These are phyloP conservation scores for Eidolon helvum DNA, from an alignment of 2,113 vertebrate species.

Conservation along the genomic window DNA sequence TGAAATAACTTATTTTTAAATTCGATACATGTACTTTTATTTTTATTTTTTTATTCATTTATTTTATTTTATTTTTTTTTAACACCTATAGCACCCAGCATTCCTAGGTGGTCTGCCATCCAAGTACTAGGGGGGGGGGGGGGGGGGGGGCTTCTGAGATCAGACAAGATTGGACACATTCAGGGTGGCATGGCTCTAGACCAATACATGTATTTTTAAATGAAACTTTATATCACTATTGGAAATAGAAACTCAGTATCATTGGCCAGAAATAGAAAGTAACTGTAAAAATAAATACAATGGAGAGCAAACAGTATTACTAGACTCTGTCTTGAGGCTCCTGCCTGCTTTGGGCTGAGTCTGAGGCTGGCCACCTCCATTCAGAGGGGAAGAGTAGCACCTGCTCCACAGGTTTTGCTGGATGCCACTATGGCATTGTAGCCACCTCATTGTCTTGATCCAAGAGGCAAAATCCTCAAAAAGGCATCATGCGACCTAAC, in stretches of 20 bases:
- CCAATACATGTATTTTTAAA: background rate
- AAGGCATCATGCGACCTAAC: background rate
- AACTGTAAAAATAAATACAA: conserved; percentile 5
- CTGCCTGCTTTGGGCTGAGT: background rate
- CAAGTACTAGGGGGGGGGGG: too few relatives aligned
- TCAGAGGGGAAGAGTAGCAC: background rate
- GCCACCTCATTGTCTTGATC: background rate
- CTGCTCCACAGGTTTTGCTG: background rate
- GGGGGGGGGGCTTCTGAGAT: too few relatives aligned
- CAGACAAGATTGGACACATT: too few relatives aligned
- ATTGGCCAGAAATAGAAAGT: conserved; percentile 46
- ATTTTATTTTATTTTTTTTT: too few relatives aligned
- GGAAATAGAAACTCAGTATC: background rate
- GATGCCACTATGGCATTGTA: background rate
- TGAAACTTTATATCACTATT: background rate
- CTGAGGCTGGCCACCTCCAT: background rate
- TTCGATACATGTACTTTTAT: background rate
- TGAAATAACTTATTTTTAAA: conserved; percentile 43
- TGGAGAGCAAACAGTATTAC: background rate
- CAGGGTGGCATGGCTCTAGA: too few relatives aligned
- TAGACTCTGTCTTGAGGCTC: background rate
- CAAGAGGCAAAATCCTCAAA: background rate
- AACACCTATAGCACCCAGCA: too few relatives aligned
- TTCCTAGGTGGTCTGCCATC: too few relatives aligned
- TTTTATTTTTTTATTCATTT: too few relatives aligned